Evolutionary conservation across 2,888 invertebrate genomes (phyloP).

Genomic region (Drosophila bunnanda): DNA sequence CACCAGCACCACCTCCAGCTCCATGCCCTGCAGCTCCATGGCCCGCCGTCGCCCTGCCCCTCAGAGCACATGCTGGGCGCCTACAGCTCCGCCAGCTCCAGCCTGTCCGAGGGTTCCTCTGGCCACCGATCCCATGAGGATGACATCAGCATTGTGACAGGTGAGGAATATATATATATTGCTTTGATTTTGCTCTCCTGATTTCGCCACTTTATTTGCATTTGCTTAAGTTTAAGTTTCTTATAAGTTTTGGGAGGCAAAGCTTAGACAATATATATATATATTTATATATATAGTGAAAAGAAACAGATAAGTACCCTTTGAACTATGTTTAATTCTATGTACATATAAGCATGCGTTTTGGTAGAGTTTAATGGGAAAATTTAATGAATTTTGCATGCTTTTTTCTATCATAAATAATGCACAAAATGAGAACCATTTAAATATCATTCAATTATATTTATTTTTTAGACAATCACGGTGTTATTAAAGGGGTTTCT

Average conservation of each 20-base stretch:
- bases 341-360: constrained; percentile 21
- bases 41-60: constrained; percentile 92
- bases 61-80: constrained; percentile 89
- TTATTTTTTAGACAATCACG: background rate
- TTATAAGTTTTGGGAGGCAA: constrained; percentile 10
- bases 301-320: constrained; percentile 31
- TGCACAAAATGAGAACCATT: background rate
- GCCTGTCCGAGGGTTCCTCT: constrained; percentile 89
- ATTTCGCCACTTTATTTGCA: constrained; percentile 37
- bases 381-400: background rate
- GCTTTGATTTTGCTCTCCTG: constrained; percentile 20
- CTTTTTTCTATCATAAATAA: background rate
- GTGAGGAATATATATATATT: constrained; percentile 85
- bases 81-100: constrained; percentile 95
- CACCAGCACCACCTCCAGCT: constrained; percentile 62
- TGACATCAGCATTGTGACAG: constrained; percentile 95
- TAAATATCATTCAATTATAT: background rate
- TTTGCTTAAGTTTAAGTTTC: constrained; percentile 23
- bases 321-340: background rate
- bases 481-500: background rate
- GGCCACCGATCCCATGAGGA: constrained; percentile 89
- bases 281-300: background rate
- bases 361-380: constrained; percentile 19
- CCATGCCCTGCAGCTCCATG: constrained; percentile 74
- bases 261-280: background rate